Evolutionary conservation across 2,113 vertebrate genomes (phyloP).

Genomic region (Noctilio leporinus): DNA sequence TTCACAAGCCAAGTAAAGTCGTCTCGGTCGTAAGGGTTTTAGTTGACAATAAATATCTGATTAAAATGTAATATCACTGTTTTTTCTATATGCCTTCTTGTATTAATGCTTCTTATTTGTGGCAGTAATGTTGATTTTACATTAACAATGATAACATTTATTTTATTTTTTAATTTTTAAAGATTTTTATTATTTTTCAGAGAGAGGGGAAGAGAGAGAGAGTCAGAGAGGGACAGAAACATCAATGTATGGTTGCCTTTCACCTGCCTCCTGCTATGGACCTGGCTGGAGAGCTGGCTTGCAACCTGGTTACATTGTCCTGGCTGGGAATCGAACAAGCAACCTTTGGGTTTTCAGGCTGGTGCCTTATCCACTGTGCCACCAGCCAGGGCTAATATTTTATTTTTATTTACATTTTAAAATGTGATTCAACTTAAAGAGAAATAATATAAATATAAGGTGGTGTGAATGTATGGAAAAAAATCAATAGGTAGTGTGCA

Average conservation of each 20-base stretch:
- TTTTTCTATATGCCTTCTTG: not conserved
- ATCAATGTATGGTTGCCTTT: no score
- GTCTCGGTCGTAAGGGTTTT: not conserved
- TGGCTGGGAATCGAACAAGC: no score
- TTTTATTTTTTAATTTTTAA: slow-evolving; percentile 32
- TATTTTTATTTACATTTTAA: not conserved
- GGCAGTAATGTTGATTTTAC: not conserved
- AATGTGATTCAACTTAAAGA: not conserved
- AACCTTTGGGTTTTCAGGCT: no score
- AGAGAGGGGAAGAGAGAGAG: no score
- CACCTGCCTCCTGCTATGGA: no score
- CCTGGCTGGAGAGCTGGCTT: no score
- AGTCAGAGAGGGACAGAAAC: no score
- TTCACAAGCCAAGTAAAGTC: not conserved
- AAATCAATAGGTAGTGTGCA: not conserved
- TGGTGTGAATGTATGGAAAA: not conserved
- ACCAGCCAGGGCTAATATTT: no score
- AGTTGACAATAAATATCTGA: not conserved
- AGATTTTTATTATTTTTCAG: no score
- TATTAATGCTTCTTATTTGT: not conserved
- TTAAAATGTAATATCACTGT: not conserved
- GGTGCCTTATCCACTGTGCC: no score
- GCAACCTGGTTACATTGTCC: no score
- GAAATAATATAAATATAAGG: not conserved
- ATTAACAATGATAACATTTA: not conserved